Conservation (phyloP, 2,888 invertebrate species). For the Arenicola marina region DNA sequence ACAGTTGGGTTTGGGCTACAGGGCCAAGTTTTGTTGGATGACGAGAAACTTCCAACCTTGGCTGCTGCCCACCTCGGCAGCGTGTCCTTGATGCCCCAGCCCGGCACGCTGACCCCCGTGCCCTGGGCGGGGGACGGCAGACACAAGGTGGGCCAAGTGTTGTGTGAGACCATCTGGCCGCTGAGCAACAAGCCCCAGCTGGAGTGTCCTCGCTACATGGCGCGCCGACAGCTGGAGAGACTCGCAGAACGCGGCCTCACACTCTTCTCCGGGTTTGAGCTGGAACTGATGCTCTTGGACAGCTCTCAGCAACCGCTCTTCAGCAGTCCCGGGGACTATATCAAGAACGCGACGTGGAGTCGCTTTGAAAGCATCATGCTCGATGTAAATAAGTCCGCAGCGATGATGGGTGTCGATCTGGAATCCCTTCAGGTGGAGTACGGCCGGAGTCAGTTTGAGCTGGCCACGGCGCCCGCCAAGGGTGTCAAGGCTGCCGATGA, state of each 20-base stretch:
- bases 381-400: constrained; percentile 14
- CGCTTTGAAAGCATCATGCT: constrained; percentile 18
- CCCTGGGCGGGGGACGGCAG: constrained; percentile 12
- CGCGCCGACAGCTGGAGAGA: constrained; percentile 16
- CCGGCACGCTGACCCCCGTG: constrained; percentile 12
- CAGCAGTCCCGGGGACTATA: not conserved
- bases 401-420: constrained; percentile 12
- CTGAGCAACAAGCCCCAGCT: constrained; percentile 11
- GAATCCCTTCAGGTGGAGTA: constrained; percentile 21
- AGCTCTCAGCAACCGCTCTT: constrained; percentile 8
- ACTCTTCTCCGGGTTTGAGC: constrained; percentile 25
- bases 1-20: no score
- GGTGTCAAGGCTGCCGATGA: constrained; percentile 28
- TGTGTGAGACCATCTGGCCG: constrained; percentile 20
- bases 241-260: constrained; percentile 6
- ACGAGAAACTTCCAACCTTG: no score
- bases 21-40: no score
- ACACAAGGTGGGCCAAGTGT: constrained; percentile 13
- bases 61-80: constrained; percentile 18
- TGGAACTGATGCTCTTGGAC: constrained; percentile 25
- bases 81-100: constrained; percentile 8
- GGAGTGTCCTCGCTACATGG: constrained; percentile 23
- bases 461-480: constrained; percentile 16
- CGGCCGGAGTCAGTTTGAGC: constrained; percentile 30
- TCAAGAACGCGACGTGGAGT: no score